Percentiles rank a stretch among this genome's conserved stretches.
Conservation (phyloP, 2,888 invertebrate genomes). For the Phyllotreta cruciferae region DNA sequence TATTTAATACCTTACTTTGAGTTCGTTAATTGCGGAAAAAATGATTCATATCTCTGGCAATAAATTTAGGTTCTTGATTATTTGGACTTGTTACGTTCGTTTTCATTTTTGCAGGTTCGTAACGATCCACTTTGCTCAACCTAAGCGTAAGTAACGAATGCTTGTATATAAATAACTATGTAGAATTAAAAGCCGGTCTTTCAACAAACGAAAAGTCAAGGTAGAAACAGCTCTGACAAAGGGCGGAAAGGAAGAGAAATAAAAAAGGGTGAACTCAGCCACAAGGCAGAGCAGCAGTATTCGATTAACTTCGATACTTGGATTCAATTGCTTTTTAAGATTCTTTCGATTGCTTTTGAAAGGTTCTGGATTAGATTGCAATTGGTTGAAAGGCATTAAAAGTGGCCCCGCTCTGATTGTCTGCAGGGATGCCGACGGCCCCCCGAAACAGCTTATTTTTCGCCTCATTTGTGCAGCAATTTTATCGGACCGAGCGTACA, state of each 20-base stretch:
- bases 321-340: slow-evolving; percentile 61
- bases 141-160: too few relatives aligned
- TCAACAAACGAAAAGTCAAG: slow-evolving; percentile 1
- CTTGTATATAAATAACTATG: too few relatives aligned
- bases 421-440: slow-evolving; percentile 25
- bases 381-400: slow-evolving; percentile 60
- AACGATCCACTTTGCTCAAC: too few relatives aligned
- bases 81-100: too few relatives aligned
- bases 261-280: slow-evolving; percentile 20
- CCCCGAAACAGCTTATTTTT: slow-evolving; percentile 59
- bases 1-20: slow-evolving; percentile 35
- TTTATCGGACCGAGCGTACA: slow-evolving; percentile 46
- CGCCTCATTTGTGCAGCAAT: slow-evolving; percentile 60
- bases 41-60: too few relatives aligned
- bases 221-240: slow-evolving; percentile 11
- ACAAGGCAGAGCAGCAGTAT: slow-evolving; percentile 44
- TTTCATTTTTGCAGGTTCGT: too few relatives aligned
- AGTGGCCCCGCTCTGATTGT: slow-evolving; percentile 48
- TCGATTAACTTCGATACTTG: slow-evolving; percentile 60
- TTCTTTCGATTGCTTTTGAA: slow-evolving; percentile 60
- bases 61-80: too few relatives aligned
- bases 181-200: too few relatives aligned
- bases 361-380: slow-evolving; percentile 61
- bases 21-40: background rate
- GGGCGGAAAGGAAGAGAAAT: slow-evolving; percentile 15